These are phyloP conservation scores for Cyprinodon tularosa DNA, from an alignment of 2,113 vertebrate genomes.

Conservation along the genomic window DNA sequence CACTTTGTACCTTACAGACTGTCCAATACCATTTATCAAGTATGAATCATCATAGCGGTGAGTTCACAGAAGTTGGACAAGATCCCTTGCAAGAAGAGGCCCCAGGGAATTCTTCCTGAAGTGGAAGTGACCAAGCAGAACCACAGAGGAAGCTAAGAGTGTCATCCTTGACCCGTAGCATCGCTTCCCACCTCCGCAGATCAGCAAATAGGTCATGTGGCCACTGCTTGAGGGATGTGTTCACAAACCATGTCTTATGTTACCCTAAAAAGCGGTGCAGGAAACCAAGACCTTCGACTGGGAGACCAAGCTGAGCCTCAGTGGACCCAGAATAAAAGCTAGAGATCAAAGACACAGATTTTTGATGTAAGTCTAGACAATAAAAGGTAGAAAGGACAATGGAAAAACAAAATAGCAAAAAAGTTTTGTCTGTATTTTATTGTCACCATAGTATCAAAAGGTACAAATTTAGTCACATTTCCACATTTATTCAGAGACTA, in stretches of 20 bases:
- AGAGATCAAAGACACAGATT: not conserved
- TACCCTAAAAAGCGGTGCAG: not conserved
- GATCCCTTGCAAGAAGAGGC: constrained; percentile 32
- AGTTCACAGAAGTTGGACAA: constrained; percentile 25
- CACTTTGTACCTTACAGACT: not conserved
- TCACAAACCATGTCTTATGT: constrained; percentile 11
- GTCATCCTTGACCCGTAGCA: constrained; percentile 28
- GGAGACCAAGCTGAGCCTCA: constrained; percentile 10
- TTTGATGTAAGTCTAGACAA: constrained; percentile 8
- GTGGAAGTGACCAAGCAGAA: constrained; percentile 54
- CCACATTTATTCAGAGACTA: too few relatives aligned
- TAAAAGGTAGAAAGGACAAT: not conserved
- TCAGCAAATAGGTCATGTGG: constrained; percentile 32
- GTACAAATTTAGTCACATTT: too few relatives aligned
- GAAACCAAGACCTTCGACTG: constrained; percentile 8
- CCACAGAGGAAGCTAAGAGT: constrained; percentile 37
- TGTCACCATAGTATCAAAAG: constrained; percentile 4
- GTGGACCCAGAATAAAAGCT: not conserved
- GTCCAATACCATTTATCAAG: constrained; percentile 9
- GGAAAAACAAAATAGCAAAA: not conserved
- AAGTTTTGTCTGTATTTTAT: constrained; percentile 1
- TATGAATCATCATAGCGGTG: constrained; percentile 28
- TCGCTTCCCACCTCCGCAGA: constrained; percentile 39
- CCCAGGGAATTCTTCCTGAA: constrained; percentile 28
- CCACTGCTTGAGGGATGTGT: constrained; percentile 18